Percentiles rank a stretch among this genome's conserved stretches.
phyloP scores from a whole-genome alignment of 2,888 invertebrate genomes.

The Cryptocephalus moraei region DNA sequence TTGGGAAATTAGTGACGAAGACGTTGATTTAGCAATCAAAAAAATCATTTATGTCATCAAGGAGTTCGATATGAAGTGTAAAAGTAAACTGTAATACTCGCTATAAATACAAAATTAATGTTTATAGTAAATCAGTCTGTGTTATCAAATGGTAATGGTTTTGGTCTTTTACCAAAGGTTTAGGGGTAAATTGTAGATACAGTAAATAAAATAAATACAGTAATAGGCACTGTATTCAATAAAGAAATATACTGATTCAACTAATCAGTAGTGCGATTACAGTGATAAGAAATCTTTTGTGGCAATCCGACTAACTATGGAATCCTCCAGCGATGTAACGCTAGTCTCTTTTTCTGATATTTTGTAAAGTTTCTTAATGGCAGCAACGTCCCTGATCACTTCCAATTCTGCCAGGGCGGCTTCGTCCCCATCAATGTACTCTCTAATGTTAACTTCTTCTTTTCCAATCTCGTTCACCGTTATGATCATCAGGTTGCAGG shows the following conservation, averaged over 20 bases:
- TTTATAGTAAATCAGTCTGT: too few relatives aligned
- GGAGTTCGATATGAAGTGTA: conserved; percentile 37
- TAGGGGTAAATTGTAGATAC: too few relatives aligned
- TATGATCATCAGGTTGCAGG: conserved; percentile 40
- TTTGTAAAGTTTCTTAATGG: conserved; percentile 51
- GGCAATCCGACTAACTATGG: conserved; percentile 56
- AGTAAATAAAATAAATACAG: too few relatives aligned
- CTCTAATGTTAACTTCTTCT: conserved; percentile 31
- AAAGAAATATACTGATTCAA: too few relatives aligned
- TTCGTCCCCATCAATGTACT: conserved; percentile 45
- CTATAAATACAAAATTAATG: too few relatives aligned
- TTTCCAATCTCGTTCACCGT: conserved; percentile 32
- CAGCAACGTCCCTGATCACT: conserved; percentile 39
- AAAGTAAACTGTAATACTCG: conserved; percentile 4
- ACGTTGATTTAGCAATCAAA: conserved; percentile 55
- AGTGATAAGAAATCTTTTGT: conserved; percentile 47
- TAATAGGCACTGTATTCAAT: too few relatives aligned
- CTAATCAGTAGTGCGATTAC: too few relatives aligned
- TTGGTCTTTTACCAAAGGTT: too few relatives aligned
- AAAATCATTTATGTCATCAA: conserved; percentile 61
- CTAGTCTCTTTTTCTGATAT: conserved; percentile 42
- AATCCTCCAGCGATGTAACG: conserved; percentile 42
- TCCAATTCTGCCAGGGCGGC: conserved; percentile 41
- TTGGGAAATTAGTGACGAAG: conserved; percentile 58
- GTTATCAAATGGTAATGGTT: too few relatives aligned